Percentiles rank a stretch among this genome's conserved stretches.
phyloP scores from a whole-genome alignment of 35 echinoderm and acorn worm genomes.

The Strongylocentrotus purpuratus region DNA sequence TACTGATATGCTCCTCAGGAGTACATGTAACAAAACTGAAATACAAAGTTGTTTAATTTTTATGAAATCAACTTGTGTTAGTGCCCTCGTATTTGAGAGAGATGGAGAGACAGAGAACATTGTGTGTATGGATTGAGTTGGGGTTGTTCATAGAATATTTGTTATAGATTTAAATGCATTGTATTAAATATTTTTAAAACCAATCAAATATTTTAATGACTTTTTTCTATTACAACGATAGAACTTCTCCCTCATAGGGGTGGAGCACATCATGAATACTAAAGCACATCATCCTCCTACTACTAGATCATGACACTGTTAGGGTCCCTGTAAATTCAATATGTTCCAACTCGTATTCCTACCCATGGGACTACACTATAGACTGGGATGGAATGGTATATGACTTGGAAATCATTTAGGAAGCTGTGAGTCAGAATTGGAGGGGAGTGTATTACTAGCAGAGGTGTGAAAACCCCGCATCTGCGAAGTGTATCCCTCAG shows the following conservation, averaged over 20 bases:
- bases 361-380: not conserved
- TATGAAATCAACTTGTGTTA: too few species aligned
- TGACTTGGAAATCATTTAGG: conserved; percentile 3
- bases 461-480: not conserved
- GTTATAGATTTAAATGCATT: not conserved
- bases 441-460: conserved; percentile 1
- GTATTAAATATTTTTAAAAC: not conserved
- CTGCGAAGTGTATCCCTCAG: not conserved
- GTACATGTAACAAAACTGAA: too few species aligned
- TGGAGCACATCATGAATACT: not conserved
- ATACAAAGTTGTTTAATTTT: too few species aligned
- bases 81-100: too few species aligned
- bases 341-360: not conserved
- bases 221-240: not conserved
- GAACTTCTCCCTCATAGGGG: not conserved
- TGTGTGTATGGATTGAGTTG: too few species aligned
- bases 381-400: not conserved
- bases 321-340: not conserved
- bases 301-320: not conserved
- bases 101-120: too few species aligned
- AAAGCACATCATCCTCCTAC: not conserved
- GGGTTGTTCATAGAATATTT: too few species aligned
- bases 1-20: too few species aligned
- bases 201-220: not conserved
- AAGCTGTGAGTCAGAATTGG: not conserved